Base-by-base conservation (phyloP, 2,113 vertebrate species). In the Coryphaenoides rupestris region DNA sequence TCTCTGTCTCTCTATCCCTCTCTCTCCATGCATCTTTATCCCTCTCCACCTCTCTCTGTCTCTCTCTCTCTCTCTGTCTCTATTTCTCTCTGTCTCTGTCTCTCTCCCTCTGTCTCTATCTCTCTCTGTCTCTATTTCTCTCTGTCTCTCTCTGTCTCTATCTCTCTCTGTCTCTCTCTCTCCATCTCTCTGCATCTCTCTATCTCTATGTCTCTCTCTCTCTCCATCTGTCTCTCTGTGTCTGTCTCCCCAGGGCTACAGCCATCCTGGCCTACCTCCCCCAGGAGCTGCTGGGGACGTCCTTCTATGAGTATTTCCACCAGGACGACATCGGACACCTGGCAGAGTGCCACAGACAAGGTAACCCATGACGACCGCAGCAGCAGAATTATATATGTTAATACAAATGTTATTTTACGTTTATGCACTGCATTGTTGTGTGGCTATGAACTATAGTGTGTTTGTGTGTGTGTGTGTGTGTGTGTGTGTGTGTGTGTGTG, bases 271-370 rank as follows among this genome's bases (percentile, higher is more conserved):
- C 95, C 17, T 99, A 99, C 85, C 89, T 99, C 87, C 97, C 97
- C 68, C 97, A 99, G 77, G 97, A 99, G 80, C 94, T 99, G 76
- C 89, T 99, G 86, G 97, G 97, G 76, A 98, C 96, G 17, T 99
- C 96, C 0, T 98, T 96, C 91, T 99, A 99, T 0, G 97, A 99
- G 69, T 99, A 98, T 89, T 99, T 98, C 81, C 96, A 99, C 73
- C 97, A 99, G 89, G 96, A 99, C 45, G 97, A 99, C 83, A 97
- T 99, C 80, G 90, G 89, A 65, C 95, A 98, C 75, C 92, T 99
- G 53, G 95, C 96, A 58, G 96, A 99, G 78, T 98, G 95, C 76
- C 97, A 99, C 63, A 89, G 95, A 84, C 96, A 98, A 95, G 96
- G 97, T 98, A 90, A 17, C n/a, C 46, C 46, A 47, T 3, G 15